Base-by-base conservation (phyloP, 2,888 invertebrate genomes). In the Acanthopleura granulata region DNA sequence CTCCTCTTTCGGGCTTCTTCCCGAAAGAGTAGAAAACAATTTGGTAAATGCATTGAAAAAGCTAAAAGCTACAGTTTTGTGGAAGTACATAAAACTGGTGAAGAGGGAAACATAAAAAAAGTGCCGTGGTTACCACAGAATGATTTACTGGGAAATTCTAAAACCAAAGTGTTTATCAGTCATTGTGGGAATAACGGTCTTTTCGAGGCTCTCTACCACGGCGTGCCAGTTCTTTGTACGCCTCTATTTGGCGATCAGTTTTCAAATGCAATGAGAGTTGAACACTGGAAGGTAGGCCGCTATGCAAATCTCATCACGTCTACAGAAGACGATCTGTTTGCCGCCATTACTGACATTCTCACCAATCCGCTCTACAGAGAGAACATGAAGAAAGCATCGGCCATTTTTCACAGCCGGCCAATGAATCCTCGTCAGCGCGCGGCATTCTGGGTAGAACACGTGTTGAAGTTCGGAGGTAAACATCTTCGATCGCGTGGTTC, bases 151-250 rank as follows among this genome's bases (percentile, higher is more conserved):
- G 83, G 77, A 27, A 81, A 84, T 72, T 76, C 70, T 1, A 81
- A 79, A 15, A 72, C 77, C 12, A 80, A 78, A 62, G 73, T 83
- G 9, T 84, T 85, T 62, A 75, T 85, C n/a, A 79, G 81, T 12
- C 84, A 85, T 71, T 82, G 81, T 51, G 84, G 84, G 12, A 79
- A 76, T 40, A 83, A 83, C 70, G 80, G 84, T 25, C 80, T 81
- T 51, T 84, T 78, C 75, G 85, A 85, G 74, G 80, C 76, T 3
- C 72, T 85, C 6, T 84, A 81, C 74, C 82, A 84, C 49, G 84
- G 75, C 11, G 81, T 85, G 14, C 85, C 85, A 0, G 78, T 84
- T 72, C 61, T 85, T 0, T 78, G 79, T 51, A 66, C 81, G 1
- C 82, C 85, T n/a, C 57, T 82, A 16, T 74, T 79, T 57, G 82